Evolutionary conservation across 2,797 vertebrate genomes (phyloP).

Genomic region (Neopelma chrysocephalum): DNA sequence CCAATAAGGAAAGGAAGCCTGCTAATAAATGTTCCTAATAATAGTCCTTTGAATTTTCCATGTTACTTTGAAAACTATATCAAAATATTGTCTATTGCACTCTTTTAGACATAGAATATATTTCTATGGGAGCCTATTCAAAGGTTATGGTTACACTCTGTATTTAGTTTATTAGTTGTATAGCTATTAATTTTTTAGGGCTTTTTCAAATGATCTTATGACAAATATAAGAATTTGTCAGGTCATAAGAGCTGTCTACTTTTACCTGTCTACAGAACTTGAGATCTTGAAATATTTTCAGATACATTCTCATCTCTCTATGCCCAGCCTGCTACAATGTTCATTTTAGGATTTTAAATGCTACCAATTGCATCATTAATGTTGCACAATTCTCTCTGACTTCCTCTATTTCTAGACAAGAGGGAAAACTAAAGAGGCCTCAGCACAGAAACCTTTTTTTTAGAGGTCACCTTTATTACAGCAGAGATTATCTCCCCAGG

Average conservation of each 20-base stretch:
- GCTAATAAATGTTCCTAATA: not conserved
- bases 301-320: not conserved
- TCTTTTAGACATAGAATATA: not conserved
- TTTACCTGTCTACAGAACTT: not conserved
- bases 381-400: slow-evolving; percentile 43
- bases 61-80: not conserved
- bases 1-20: not conserved
- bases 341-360: slow-evolving; percentile 45
- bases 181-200: not conserved
- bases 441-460: slow-evolving; percentile 38
- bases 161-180: not conserved
- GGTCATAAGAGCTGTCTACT: not conserved
- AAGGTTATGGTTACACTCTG: not conserved
- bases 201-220: not conserved
- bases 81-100: not conserved
- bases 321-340: not conserved
- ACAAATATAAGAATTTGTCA: not conserved
- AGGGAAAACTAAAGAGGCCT: slow-evolving; percentile 23
- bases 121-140: not conserved
- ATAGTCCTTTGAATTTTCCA: not conserved
- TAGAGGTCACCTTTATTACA: slow-evolving; percentile 62
- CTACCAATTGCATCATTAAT: slow-evolving; percentile 52
- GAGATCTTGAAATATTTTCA: not conserved
- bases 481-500: slow-evolving; percentile 48
- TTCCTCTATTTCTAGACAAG: slow-evolving; percentile 16